These are phyloP conservation scores for Nycticorax nycticorax DNA, from an alignment of 2,113 vertebrate species.

Conservation along the genomic window DNA sequence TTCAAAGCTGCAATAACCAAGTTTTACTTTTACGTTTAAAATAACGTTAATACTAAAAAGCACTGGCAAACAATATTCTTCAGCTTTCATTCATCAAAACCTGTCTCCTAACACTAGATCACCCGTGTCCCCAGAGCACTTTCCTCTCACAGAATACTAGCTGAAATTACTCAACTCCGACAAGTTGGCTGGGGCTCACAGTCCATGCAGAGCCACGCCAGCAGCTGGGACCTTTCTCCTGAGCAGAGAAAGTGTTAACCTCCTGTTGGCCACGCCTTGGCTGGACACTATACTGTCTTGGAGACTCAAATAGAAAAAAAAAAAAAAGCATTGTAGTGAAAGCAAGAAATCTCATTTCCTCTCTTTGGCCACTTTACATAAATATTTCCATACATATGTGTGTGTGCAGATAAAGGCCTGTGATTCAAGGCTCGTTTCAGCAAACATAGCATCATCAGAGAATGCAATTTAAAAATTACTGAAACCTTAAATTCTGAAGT, in stretches of 20 bases:
- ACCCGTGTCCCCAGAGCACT: background rate
- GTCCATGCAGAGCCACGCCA: background rate
- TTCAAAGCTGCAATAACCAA: background rate
- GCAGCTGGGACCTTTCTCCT: background rate
- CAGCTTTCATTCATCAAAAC: background rate
- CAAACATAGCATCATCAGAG: background rate
- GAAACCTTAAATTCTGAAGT: background rate
- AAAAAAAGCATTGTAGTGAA: background rate
- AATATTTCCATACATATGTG: background rate
- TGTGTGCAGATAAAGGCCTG: background rate
- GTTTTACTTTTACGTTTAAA: background rate
- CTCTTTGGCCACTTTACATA: background rate
- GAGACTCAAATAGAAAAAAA: background rate
- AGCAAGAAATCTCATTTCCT: background rate
- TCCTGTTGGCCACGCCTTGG: background rate
- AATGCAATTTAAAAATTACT: background rate
- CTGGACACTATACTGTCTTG: background rate
- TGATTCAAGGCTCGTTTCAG: background rate
- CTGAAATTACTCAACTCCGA: background rate
- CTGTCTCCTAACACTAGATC: background rate
- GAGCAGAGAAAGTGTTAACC: background rate
- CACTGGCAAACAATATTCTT: background rate
- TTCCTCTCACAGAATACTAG: background rate
- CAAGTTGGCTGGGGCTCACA: background rate
- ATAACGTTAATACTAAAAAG: background rate